Conservation (phyloP, 2,888 invertebrate species). For the Lasioglossum villosulum region DNA sequence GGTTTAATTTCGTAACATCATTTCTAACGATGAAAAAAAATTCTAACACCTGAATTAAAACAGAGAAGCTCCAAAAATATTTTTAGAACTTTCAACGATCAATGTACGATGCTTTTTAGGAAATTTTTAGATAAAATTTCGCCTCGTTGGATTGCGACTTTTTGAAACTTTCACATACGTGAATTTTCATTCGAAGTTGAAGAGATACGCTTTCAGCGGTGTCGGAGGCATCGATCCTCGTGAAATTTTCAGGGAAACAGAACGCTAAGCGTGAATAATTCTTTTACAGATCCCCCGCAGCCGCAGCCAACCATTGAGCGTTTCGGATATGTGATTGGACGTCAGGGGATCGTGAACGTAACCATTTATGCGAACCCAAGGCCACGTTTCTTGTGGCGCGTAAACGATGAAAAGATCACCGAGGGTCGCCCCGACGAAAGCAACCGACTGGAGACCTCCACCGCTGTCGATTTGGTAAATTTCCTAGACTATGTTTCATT, state of each 20-base stretch:
- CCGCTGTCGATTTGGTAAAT: constrained; percentile 85
- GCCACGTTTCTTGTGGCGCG: constrained; percentile 89
- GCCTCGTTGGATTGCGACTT: neutral
- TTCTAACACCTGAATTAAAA: neutral
- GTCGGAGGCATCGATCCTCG: neutral
- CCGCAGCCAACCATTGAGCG: constrained; percentile 87
- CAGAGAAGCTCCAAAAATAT: neutral
- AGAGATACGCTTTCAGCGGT: neutral
- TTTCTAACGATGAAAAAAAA: too few species aligned
- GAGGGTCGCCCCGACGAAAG: constrained; percentile 86
- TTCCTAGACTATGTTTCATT: neutral
- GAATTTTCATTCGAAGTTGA: neutral
- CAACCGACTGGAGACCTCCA: constrained; percentile 85
- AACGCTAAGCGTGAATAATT: neutral
- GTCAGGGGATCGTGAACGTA: constrained; percentile 90
- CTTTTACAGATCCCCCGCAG: constrained; percentile 87
- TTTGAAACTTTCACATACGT: neutral
- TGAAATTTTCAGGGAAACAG: neutral
- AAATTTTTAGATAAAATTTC: neutral
- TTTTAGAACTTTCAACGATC: neutral
- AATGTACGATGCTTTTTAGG: neutral
- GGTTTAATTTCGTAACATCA: too few species aligned
- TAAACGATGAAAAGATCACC: constrained; percentile 86
- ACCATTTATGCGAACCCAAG: constrained; percentile 90
- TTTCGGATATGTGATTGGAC: constrained; percentile 91